Conservation (phyloP, 2,888 invertebrate genomes). For the Drosophila affinis region DNA sequence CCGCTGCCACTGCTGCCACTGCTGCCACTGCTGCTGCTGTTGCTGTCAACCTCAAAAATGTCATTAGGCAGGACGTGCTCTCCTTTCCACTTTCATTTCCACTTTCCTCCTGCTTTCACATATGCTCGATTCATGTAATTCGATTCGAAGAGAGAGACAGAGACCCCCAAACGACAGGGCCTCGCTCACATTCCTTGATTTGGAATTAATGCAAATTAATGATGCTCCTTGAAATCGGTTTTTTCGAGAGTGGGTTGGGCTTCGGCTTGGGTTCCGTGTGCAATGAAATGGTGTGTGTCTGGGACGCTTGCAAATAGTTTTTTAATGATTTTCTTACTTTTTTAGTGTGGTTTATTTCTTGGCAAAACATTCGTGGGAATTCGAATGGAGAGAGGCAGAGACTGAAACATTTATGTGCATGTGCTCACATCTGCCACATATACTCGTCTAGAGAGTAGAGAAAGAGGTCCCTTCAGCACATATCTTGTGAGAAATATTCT, state of each 20-base stretch:
- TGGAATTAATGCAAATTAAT: conserved; percentile 84
- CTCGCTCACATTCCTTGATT: conserved; percentile 80
- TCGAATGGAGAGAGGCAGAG: not conserved
- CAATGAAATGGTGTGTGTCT: conserved; percentile 22
- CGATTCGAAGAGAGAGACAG: conserved; percentile 64
- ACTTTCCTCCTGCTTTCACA: conserved; percentile 41
- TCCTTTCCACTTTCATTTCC: conserved; percentile 9
- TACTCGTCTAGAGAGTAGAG: too few relatives aligned
- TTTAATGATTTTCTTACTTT: conserved; percentile 58
- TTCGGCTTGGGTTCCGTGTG: not conserved
- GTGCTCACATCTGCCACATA: not conserved
- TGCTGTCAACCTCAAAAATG: conserved; percentile 81
- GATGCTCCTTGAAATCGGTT: conserved; percentile 57
- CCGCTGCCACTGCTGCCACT: not conserved
- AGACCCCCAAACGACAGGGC: conserved; percentile 13
- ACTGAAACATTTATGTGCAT: not conserved
- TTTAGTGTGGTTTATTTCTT: not conserved
- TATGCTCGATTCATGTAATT: conserved; percentile 75
- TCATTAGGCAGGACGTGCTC: conserved; percentile 79
- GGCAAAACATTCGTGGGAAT: conserved; percentile 1
- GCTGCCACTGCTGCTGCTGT: not conserved
- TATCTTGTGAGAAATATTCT: too few relatives aligned
- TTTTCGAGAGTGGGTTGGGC: not conserved
- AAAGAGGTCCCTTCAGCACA: too few relatives aligned
- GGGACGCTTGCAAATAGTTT: conserved; percentile 67